A percentile compares a stretch with the other conserved stretches of the same genome.
Conservation (phyloP, 2,113 vertebrate species). For the Lates calcarifer region DNA sequence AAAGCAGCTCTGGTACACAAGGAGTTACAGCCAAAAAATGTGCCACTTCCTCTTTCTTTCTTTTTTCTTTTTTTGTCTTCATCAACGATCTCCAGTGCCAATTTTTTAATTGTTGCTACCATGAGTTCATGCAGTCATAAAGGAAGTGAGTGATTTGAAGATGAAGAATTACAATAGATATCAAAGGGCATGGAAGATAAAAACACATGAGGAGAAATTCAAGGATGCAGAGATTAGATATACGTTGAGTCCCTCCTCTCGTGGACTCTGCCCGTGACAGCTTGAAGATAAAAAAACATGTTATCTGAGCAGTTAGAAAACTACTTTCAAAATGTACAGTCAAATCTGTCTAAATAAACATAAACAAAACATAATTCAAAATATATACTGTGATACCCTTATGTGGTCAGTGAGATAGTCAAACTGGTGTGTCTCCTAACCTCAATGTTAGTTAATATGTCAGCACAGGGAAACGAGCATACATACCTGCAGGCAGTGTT, state of each 20-base stretch:
- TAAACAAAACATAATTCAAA: not conserved
- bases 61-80: not conserved
- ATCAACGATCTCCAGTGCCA: not conserved
- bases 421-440: not conserved
- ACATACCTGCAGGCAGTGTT: constrained; percentile 60
- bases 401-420: not conserved
- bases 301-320: constrained; percentile 10
- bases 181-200: constrained; percentile 72
- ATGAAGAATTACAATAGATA: constrained; percentile 21
- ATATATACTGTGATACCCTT: not conserved
- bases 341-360: not conserved
- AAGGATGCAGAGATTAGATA: constrained; percentile 49
- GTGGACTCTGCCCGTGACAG: constrained; percentile 67
- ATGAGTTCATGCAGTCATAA: not conserved
- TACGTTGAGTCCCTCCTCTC: constrained; percentile 54
- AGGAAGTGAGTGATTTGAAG: constrained; percentile 7
- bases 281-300: constrained; percentile 32
- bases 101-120: not conserved
- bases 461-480: constrained; percentile 26
- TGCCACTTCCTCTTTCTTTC: too few relatives aligned
- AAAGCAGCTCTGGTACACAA: not conserved
- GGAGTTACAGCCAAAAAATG: not conserved
- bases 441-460: constrained; percentile 23
- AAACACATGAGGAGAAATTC: constrained; percentile 39
- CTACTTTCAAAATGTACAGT: not conserved